Evolutionary conservation across 2,113 vertebrate genomes (phyloP).

Genomic region (Acrocephalus arundinaceus): DNA sequence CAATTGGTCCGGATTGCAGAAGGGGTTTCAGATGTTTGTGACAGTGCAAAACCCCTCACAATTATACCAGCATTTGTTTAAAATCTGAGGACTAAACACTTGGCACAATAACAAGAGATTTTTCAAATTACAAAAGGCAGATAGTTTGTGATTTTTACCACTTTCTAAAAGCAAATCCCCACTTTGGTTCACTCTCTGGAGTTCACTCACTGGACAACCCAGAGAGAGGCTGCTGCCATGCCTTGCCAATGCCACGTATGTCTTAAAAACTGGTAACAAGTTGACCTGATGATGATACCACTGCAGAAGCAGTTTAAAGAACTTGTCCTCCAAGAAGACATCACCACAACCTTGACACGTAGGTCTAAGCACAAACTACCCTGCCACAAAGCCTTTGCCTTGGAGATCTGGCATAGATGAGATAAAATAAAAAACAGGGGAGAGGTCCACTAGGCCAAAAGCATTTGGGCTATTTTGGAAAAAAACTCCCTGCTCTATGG

Average conservation of each 20-base stretch:
- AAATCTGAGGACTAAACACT: background rate
- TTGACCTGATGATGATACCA: background rate
- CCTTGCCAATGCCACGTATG: background rate
- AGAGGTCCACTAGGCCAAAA: background rate
- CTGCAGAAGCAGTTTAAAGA: background rate
- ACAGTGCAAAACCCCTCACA: background rate
- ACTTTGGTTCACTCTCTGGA: background rate
- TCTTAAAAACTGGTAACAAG: fast-evolving
- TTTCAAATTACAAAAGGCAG: background rate
- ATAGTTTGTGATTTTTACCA: background rate
- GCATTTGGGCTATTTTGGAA: background rate
- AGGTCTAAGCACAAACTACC: background rate
- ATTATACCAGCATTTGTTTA: background rate
- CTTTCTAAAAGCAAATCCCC: background rate
- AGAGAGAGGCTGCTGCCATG: fast-evolving
- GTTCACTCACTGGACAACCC: background rate
- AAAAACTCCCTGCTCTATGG: fast-evolving
- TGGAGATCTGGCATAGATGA: background rate
- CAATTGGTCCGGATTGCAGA: background rate
- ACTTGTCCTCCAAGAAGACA: fast-evolving
- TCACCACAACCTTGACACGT: fast-evolving
- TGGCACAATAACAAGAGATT: background rate
- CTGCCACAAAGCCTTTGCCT: background rate
- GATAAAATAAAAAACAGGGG: background rate
- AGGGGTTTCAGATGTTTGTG: background rate